phyloP scores from a whole-genome alignment of 92 coral and sea anemone genomes.

The Epizoanthus rinbou region DNA sequence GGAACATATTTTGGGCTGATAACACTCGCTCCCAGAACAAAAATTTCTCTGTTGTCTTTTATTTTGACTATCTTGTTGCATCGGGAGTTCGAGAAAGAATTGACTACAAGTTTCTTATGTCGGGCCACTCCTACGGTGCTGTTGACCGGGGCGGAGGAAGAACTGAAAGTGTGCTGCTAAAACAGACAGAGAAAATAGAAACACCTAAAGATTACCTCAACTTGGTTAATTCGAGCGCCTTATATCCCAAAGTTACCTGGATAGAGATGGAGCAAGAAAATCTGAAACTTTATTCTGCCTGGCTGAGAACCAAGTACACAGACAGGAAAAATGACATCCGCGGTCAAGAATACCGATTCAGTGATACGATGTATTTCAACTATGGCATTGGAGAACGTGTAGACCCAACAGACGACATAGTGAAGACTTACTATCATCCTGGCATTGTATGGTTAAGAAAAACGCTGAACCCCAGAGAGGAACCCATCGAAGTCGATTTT shows the following conservation, averaged over 20 bases:
- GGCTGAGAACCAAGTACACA: constrained; percentile 19
- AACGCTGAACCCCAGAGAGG: constrained; percentile 10
- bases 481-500: constrained; percentile 20
- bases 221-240: neutral
- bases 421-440: constrained; percentile 31
- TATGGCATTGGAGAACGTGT: constrained; percentile 47
- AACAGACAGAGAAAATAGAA: neutral
- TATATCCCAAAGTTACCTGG: constrained; percentile 19
- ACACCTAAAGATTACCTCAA: constrained; percentile 13
- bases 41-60: neutral
- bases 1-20: constrained; percentile 27
- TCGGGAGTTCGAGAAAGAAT: constrained; percentile 24
- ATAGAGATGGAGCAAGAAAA: constrained; percentile 12
- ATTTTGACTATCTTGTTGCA: constrained; percentile 7
- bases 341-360: neutral
- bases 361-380: constrained; percentile 41
- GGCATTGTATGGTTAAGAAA: constrained; percentile 37
- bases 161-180: too few species aligned
- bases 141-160: too few species aligned
- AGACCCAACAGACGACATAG: constrained; percentile 27
- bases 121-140: constrained; percentile 8
- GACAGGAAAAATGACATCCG: constrained; percentile 7
- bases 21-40: neutral
- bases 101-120: constrained; percentile 18
- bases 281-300: neutral